phyloP scores from a whole-genome alignment of 2,113 vertebrate species.

The Microtus richardsoni region DNA sequence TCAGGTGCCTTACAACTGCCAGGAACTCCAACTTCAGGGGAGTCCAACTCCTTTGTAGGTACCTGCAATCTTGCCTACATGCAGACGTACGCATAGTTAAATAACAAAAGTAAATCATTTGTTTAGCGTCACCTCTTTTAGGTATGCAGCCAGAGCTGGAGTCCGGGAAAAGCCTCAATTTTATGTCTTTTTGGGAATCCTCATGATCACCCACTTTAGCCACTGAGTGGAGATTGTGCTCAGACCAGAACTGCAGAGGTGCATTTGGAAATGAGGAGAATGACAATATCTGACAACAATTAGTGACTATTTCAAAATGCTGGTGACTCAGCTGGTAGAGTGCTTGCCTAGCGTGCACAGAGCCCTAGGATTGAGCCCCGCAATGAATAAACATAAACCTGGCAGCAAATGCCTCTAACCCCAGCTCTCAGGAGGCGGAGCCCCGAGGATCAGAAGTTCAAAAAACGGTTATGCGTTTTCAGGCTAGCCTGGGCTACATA shows the following conservation, averaged over 20 bases:
- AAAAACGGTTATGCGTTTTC: too few relatives aligned
- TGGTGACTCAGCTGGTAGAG: neutral
- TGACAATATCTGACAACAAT: neutral
- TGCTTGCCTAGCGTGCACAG: too few relatives aligned
- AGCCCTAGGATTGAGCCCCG: neutral
- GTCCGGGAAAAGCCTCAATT: neutral
- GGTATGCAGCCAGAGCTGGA: neutral
- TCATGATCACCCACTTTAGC: neutral
- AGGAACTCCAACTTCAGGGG: neutral
- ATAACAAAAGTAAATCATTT: neutral
- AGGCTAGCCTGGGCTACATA: neutral
- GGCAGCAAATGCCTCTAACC: neutral
- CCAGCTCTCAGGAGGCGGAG: neutral
- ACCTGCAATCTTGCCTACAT: neutral
- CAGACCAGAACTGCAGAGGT: neutral
- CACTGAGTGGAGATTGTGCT: neutral
- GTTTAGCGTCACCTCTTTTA: neutral
- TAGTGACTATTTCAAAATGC: neutral
- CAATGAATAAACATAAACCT: neutral
- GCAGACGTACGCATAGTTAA: neutral
- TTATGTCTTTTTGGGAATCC: constrained; percentile 13
- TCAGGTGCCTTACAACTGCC: neutral
- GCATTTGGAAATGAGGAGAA: neutral
- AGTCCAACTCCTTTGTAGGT: neutral
- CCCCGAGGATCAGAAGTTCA: neutral